These are phyloP conservation scores for Syrista parreyssii DNA, from an alignment of 2,888 invertebrate genomes.

Conservation along the genomic window DNA sequence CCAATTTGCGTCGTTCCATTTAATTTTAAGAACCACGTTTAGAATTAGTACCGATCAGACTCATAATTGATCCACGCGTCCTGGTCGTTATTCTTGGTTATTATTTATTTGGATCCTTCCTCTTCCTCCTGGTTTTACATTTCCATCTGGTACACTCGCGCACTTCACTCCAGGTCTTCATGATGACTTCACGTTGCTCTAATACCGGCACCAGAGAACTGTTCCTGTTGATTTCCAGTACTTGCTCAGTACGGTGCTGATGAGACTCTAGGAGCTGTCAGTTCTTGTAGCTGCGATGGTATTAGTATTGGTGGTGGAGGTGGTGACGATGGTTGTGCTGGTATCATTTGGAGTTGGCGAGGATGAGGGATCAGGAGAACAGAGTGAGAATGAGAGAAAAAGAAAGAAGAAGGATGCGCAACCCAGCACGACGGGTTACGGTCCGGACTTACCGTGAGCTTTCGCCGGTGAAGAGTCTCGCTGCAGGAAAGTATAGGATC, in stretches of 20 bases:
- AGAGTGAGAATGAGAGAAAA: constrained; percentile 18
- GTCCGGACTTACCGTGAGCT: constrained; percentile 48
- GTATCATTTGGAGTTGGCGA: constrained; percentile 19
- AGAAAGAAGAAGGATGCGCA: constrained; percentile 13
- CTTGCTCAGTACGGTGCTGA: not conserved
- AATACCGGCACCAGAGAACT: not conserved
- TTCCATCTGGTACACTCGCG: not conserved
- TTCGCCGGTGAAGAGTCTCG: constrained; percentile 42
- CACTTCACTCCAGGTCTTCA: not conserved
- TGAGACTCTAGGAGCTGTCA: not conserved
- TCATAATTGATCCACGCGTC: not conserved
- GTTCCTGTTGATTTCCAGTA: not conserved
- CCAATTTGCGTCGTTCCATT: not conserved
- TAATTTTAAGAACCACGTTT: not conserved
- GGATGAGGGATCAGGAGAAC: not conserved
- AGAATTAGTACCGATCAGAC: not conserved
- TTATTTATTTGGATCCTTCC: not conserved
- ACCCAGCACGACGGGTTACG: not conserved
- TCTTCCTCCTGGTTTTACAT: not conserved
- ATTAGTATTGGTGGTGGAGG: constrained; percentile 29
- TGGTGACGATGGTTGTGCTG: constrained; percentile 24
- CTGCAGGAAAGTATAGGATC: constrained; percentile 39
- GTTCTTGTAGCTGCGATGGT: constrained; percentile 4
- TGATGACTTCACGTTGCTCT: not conserved
- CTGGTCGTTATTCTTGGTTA: not conserved